phyloP scores from a whole-genome alignment of 2,888 invertebrate species.

The Parthenolecanium corni region DNA sequence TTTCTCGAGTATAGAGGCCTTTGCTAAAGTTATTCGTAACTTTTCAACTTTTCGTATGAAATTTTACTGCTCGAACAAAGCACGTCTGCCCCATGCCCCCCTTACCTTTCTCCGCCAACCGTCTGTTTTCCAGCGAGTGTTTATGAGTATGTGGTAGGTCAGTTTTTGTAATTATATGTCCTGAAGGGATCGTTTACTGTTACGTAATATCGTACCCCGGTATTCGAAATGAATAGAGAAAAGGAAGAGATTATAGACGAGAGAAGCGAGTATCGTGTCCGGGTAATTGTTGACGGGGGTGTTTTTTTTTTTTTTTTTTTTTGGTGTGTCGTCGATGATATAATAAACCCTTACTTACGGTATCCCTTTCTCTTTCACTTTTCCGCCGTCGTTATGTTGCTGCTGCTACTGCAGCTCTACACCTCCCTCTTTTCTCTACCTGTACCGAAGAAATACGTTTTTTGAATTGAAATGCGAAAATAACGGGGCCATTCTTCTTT shows the following conservation, averaged over 20 bases:
- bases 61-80: conserved; percentile 1
- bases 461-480: background rate
- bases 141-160: conserved; percentile 2
- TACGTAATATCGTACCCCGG: background rate
- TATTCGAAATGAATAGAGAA: background rate
- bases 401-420: no score
- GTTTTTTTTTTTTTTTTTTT: no score
- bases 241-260: background rate
- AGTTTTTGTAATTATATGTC: conserved; percentile 14
- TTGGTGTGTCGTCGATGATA: no score
- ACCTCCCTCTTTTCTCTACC: no score
- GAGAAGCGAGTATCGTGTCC: no score
- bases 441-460: background rate
- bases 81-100: no score
- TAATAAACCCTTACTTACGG: background rate
- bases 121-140: no score
- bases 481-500: background rate
- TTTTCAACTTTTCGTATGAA: no score
- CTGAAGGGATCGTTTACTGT: conserved; percentile 8
- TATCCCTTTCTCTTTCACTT: background rate
- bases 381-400: background rate
- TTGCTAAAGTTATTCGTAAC: no score
- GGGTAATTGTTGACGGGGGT: no score
- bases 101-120: no score
- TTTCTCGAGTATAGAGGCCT: no score